phyloP scores from a whole-genome alignment of 2,888 invertebrate genomes.

The Lasius platythorax region DNA sequence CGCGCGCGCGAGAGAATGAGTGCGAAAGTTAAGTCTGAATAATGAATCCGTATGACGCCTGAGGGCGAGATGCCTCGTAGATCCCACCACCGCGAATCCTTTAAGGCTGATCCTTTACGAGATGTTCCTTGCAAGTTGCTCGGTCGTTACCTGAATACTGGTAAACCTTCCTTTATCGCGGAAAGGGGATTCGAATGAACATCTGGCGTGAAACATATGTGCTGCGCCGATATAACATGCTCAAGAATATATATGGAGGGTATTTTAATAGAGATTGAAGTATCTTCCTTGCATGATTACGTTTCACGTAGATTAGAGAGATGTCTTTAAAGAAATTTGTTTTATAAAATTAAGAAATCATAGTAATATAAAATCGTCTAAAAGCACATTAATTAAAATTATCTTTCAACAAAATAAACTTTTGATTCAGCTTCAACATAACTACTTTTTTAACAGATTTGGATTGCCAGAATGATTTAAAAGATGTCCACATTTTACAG shows the following conservation, averaged over 20 bases:
- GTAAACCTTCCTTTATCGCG: constrained; percentile 34
- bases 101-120: constrained; percentile 69
- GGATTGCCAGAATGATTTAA: neutral
- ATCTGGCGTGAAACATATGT: constrained; percentile 23
- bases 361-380: neutral
- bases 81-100: constrained; percentile 62
- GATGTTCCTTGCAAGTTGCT: constrained; percentile 70
- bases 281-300: neutral
- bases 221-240: neutral
- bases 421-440: neutral
- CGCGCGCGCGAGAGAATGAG: constrained; percentile 18
- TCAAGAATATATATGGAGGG: constrained; percentile 3
- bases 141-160: constrained; percentile 62
- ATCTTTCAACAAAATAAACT: neutral
- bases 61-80: constrained; percentile 57
- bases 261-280: neutral
- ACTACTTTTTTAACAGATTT: neutral
- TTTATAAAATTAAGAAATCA: neutral
- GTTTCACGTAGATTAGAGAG: too few species aligned
- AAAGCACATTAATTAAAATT: neutral
- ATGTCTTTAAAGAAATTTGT: neutral
- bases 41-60: constrained; percentile 71
- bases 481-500: neutral
- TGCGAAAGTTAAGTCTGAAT: constrained; percentile 72
- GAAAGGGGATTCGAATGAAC: constrained; percentile 44